A percentile compares a stretch with the other conserved stretches of the same genome.
These are phyloP conservation scores for Spinibarbus caldwelli DNA, from an alignment of 2,797 vertebrate genomes.

Conservation along the genomic window DNA sequence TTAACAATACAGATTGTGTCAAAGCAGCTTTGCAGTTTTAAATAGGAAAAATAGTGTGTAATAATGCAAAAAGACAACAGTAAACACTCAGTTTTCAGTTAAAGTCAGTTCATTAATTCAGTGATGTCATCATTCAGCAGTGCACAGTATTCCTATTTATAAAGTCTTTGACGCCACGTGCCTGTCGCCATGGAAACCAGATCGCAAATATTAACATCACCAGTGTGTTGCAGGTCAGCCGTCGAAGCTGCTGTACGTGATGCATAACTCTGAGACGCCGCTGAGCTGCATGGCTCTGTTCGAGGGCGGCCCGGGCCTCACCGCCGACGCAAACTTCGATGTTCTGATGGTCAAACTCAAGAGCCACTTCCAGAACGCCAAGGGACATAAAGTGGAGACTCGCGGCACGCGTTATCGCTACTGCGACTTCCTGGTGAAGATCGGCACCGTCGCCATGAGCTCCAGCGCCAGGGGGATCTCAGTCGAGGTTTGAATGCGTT, in stretches of 20 bases:
- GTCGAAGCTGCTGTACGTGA: conserved; percentile 93
- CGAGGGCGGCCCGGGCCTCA: conserved; percentile 90
- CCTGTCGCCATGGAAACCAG: no score
- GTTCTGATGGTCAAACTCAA: conserved; percentile 97
- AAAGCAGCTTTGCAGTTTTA: no score
- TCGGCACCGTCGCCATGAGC: conserved; percentile 93
- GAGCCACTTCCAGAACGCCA: conserved; percentile 97
- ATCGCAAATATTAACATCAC: fast-evolving
- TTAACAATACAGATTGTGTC: no score
- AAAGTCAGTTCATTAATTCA: no score
- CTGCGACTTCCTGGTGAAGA: conserved; percentile 95
- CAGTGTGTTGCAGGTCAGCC: conserved; percentile 84
- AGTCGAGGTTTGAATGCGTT: conserved; percentile 83
- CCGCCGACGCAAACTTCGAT: conserved; percentile 93
- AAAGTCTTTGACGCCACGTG: no score
- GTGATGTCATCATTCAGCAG: no score
- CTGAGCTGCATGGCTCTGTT: conserved; percentile 94
- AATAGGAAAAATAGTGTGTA: no score
- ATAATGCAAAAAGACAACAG: no score
- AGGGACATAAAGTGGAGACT: conserved; percentile 96
- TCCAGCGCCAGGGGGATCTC: conserved; percentile 94
- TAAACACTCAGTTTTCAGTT: no score
- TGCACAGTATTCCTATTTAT: no score
- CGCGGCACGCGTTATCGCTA: conserved; percentile 93
- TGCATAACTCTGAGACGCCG: conserved; percentile 96